Conservation (phyloP, 2,888 invertebrate genomes). For the Bellardia pandia region DNA sequence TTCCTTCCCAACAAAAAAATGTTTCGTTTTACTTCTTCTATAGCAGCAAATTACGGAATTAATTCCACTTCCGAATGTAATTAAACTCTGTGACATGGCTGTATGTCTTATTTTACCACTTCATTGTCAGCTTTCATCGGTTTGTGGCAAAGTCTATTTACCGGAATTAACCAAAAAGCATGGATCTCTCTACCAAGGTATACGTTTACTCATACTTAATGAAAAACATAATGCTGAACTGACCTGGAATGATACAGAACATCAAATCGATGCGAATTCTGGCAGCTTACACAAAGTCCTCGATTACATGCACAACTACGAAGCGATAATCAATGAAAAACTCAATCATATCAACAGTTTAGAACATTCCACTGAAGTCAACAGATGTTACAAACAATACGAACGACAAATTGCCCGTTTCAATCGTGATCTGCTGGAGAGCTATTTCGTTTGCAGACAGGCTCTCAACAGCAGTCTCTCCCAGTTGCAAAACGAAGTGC, state of each 20-base stretch:
- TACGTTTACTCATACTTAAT: constrained; percentile 66
- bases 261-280: constrained; percentile 44
- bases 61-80: too few species aligned
- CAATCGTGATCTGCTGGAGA: constrained; percentile 72
- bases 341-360: constrained; percentile 58
- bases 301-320: constrained; percentile 50
- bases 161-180: constrained; percentile 56
- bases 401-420: constrained; percentile 75
- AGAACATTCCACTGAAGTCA: constrained; percentile 55
- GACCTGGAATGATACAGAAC: constrained; percentile 73
- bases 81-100: too few species aligned
- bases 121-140: neutral
- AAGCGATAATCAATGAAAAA: constrained; percentile 57
- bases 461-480: constrained; percentile 68
- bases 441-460: constrained; percentile 68
- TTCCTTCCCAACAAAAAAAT: too few species aligned
- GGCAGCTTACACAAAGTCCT: constrained; percentile 47
- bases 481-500: constrained; percentile 67
- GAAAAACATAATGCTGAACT: constrained; percentile 67
- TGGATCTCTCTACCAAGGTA: constrained; percentile 76
- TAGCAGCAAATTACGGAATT: too few species aligned
- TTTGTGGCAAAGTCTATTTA: constrained; percentile 3
- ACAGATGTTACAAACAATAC: constrained; percentile 71
- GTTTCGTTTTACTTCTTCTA: too few species aligned
- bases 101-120: too few species aligned